Base-by-base conservation (phyloP, 2,113 vertebrate genomes). In the Mesembrinibis cayennensis region DNA sequence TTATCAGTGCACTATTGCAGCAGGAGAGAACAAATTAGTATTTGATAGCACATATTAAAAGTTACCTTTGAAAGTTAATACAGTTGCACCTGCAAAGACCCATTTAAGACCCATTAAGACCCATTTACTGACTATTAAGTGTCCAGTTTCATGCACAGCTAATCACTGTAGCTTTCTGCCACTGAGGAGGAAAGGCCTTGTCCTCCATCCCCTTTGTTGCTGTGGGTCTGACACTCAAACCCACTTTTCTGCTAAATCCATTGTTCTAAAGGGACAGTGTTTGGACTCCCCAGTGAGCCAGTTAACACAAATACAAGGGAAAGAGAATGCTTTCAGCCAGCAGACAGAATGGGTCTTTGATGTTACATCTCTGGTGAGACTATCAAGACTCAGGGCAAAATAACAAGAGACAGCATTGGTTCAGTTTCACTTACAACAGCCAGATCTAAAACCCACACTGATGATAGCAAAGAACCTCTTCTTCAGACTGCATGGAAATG, bases 1-100 rank as follows among this genome's bases (percentile, higher is more conserved):
- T 98, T 99, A 97, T 99, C 99, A 87, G 99, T 99, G 86, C 99
- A 99, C 99, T 99, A 96, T 72, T 95, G 55, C 92, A 90, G 95
- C 47, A 94, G 86, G 94, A 36, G 7, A 96, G 38, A 95, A 91
- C 87, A 83, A 40, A 87, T 95, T 11, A 95, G 27, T n/a, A 22
- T 87, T 40, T 69, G 36, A 49, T 0, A 71, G 42, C 11, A 78
- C 4, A 8, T 16, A 49, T 34, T 6, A 82, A 3, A 69, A 52
- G 11, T 14, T 66, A 25, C 13, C 20, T 50, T 53, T 44, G 61
- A n/a, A 81, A 89, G 23, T 55, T 61, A 87, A 29, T 18, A 29
- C 3, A 59, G 25, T 6, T n/a, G 19, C 17, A 49, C 34, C n/a
- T 72, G 32, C 17, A 61, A 82, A 92, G 23, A 22, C 19, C 11